Conservation (phyloP, 2,888 invertebrate genomes). For the Julus scandinavius region DNA sequence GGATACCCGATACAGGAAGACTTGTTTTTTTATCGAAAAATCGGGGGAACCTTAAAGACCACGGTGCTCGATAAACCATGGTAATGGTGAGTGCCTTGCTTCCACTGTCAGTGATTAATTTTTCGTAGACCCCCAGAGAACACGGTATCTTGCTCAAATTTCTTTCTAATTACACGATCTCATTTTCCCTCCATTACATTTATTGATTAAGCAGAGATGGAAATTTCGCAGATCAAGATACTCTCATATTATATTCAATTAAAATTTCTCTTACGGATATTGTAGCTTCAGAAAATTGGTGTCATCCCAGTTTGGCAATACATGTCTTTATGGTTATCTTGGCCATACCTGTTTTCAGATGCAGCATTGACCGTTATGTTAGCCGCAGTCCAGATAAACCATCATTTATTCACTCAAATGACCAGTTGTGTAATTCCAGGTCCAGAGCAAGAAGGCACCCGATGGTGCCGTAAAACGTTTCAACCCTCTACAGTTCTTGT, state of each 20-base stretch:
- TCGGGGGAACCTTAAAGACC: background rate
- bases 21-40: too few relatives aligned
- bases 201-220: conserved; percentile 47
- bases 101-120: background rate
- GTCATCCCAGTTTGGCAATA: too few relatives aligned
- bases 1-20: too few relatives aligned
- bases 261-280: background rate
- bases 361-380: background rate
- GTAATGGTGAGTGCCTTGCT: background rate
- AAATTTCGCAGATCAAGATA: background rate
- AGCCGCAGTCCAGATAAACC: background rate
- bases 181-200: conserved; percentile 27
- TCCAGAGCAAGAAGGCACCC: background rate
- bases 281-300: too few relatives aligned
- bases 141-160: conserved; percentile 37
- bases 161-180: background rate
- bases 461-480: background rate
- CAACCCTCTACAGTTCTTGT: background rate
- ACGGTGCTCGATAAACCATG: background rate
- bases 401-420: background rate
- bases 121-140: background rate
- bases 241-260: background rate
- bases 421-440: background rate
- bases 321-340: too few relatives aligned
- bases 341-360: background rate